These are phyloP conservation scores for Aphis craccivora DNA, from an alignment of 1,140 invertebrate species.

Conservation along the genomic window DNA sequence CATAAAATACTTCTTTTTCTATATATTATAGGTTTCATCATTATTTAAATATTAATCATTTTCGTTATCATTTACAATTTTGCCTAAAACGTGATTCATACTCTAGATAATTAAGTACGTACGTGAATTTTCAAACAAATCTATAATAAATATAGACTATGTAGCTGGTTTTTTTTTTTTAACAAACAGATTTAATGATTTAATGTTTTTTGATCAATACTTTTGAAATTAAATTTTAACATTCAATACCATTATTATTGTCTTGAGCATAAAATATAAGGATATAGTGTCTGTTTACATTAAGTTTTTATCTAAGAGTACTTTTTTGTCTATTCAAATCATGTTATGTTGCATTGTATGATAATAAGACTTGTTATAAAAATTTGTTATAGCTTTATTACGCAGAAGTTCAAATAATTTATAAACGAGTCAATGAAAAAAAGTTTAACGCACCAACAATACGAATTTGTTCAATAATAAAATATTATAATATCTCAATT, in stretches of 20 bases:
- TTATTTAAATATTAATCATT: not conserved
- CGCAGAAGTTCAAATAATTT: not conserved
- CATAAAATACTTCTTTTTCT: not conserved
- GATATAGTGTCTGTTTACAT: no score
- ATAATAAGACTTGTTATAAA: not conserved
- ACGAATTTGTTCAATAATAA: not conserved
- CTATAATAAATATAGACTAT: not conserved
- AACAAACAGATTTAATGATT: not conserved
- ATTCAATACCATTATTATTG: no score
- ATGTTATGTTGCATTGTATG: not conserved
- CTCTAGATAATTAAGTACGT: not conserved
- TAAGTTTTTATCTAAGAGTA: not conserved
- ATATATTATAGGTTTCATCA: not conserved
- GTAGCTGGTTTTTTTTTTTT: not conserved
- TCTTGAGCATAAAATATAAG: no score
- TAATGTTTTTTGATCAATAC: not conserved
- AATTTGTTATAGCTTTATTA: not conserved
- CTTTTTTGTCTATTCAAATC: not conserved
- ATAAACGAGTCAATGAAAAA: not conserved
- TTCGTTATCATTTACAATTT: not conserved
- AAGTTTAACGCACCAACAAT: not conserved
- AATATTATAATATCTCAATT: not conserved
- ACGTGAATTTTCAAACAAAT: not conserved
- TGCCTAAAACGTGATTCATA: not conserved
- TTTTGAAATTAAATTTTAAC: no score